A percentile compares a stretch with the other conserved stretches of the same genome.
Conservation (phyloP, 2,113 vertebrate species). For the Odocoileus hemionus region DNA sequence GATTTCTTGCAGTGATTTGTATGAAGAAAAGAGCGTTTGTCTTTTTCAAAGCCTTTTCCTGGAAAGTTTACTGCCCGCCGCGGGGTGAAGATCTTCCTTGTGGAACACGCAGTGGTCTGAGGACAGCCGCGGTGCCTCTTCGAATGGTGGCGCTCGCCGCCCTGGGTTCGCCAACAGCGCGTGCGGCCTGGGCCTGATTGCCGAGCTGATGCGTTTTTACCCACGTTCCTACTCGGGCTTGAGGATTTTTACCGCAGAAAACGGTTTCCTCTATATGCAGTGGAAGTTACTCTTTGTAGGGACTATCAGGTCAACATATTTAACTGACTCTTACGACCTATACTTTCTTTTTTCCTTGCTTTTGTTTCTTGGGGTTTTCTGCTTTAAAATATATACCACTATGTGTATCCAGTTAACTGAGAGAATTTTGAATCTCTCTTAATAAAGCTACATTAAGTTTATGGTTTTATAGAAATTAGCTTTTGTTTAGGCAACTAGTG, state of each 20-base stretch:
- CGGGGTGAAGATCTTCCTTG: background rate
- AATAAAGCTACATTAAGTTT: constrained; percentile 68
- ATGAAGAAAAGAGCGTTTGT: constrained; percentile 16
- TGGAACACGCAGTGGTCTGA: background rate
- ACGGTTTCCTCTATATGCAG: constrained; percentile 69
- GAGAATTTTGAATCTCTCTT: constrained; percentile 69
- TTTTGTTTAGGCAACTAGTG: constrained; percentile 67
- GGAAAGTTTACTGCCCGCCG: constrained; percentile 16
- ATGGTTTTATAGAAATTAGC: constrained; percentile 78
- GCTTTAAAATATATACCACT: constrained; percentile 75
- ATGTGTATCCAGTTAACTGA: constrained; percentile 56
- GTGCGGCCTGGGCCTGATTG: constrained; percentile 26
- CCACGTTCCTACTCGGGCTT: constrained; percentile 60
- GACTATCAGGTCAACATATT: constrained; percentile 70
- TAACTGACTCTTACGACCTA: constrained; percentile 68
- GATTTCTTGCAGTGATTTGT: constrained; percentile 46
- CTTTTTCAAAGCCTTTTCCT: background rate
- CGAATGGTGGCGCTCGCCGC: background rate
- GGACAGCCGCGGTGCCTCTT: background rate
- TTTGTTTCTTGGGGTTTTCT: constrained; percentile 59
- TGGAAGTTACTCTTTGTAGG: constrained; percentile 68
- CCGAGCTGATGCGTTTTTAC: background rate
- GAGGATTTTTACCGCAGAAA: constrained; percentile 73
- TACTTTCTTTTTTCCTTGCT: background rate
- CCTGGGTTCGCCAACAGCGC: background rate